Percentiles rank a stretch among this genome's conserved stretches.
phyloP scores from a whole-genome alignment of 2,888 invertebrate species.

The Atherix ibis region DNA sequence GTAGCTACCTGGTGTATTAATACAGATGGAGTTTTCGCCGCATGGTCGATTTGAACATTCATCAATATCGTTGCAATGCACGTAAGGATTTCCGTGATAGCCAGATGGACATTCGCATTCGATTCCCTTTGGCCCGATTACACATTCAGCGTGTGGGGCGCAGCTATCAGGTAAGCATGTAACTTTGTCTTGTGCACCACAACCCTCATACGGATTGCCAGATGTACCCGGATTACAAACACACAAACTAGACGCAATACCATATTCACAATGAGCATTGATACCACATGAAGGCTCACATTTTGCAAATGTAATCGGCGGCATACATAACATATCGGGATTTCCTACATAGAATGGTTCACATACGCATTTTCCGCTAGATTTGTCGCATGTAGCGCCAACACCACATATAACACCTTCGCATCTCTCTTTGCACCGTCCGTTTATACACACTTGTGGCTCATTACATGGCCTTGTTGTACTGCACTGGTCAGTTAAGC shows the following conservation, averaged over 20 bases:
- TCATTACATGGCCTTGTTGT: constrained; percentile 58
- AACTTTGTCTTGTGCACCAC: constrained; percentile 52
- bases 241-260: constrained; percentile 51
- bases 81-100: constrained; percentile 73
- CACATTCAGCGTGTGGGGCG: constrained; percentile 65
- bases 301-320: constrained; percentile 60
- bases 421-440: constrained; percentile 77
- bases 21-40: constrained; percentile 72
- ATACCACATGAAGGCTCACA: constrained; percentile 67
- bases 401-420: constrained; percentile 76
- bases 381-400: constrained; percentile 70
- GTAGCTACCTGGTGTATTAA: constrained; percentile 76
- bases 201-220: constrained; percentile 78
- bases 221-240: constrained; percentile 69
- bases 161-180: constrained; percentile 58
- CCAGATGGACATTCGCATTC: constrained; percentile 73
- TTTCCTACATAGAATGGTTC: constrained; percentile 78
- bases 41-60: constrained; percentile 68
- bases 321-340: constrained; percentile 78
- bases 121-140: constrained; percentile 53
- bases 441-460: constrained; percentile 69
- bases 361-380: constrained; percentile 70
- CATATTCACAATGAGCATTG: constrained; percentile 80
- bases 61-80: constrained; percentile 69
- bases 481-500: constrained; percentile 68